Percentiles rank a stretch among this genome's conserved stretches.
These are phyloP conservation scores for Elymnias hypermnestra DNA, from an alignment of 1,140 invertebrate species.

Conservation along the genomic window DNA sequence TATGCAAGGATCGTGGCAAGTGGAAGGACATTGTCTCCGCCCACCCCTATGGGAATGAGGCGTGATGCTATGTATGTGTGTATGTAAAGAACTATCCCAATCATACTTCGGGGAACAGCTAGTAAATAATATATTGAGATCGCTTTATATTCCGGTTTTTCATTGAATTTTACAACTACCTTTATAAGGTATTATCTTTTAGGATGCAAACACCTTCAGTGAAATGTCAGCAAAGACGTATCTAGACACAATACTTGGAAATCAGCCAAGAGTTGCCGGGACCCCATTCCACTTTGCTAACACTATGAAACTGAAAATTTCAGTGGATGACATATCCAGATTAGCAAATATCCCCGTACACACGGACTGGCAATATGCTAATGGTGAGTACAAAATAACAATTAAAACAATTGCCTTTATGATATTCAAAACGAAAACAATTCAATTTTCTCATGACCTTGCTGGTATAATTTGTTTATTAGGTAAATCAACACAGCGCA, in stretches of 20 bases:
- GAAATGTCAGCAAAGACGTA: slow-evolving; percentile 43
- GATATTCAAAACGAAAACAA: too few relatives aligned
- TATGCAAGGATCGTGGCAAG: too few relatives aligned
- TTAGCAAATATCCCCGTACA: slow-evolving; percentile 25
- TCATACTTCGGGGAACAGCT: too few relatives aligned
- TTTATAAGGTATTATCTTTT: too few relatives aligned
- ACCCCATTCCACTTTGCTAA: slow-evolving; percentile 43
- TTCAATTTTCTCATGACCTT: too few relatives aligned
- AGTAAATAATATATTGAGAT: background rate
- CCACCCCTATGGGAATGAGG: too few relatives aligned
- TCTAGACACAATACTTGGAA: slow-evolving; percentile 37
- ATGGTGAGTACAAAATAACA: slow-evolving; percentile 27
- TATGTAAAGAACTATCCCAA: too few relatives aligned
- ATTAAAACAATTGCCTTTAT: too few relatives aligned
- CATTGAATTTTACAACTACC: background rate
- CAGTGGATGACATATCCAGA: slow-evolving; percentile 39
- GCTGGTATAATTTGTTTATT: too few relatives aligned
- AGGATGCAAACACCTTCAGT: slow-evolving; percentile 47
- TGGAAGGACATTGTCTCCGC: too few relatives aligned
- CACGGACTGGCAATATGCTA: slow-evolving; percentile 56
- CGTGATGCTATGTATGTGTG: too few relatives aligned
- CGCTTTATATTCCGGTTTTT: background rate
- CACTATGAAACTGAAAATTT: slow-evolving; percentile 35
- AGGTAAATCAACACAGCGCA: too few relatives aligned
- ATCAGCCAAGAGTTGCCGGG: slow-evolving; percentile 48